Conservation (phyloP, 2,888 invertebrate genomes). For the Heliothis peltigera region DNA sequence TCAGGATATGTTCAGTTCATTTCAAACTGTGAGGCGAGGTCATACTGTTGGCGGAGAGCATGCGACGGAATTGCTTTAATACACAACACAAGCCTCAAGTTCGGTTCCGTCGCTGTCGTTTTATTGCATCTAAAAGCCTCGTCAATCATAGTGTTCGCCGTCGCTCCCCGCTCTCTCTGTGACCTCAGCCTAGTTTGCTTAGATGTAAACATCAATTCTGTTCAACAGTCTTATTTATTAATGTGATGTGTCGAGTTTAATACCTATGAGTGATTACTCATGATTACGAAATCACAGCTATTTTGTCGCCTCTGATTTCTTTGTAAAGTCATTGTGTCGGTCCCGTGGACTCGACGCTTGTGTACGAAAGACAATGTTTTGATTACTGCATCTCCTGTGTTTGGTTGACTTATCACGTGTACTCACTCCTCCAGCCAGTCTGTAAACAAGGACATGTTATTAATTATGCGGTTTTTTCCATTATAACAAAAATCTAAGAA, state of each 20-base stretch:
- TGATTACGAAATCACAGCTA: conserved; percentile 79
- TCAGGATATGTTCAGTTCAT: conserved; percentile 81
- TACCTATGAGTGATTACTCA: conserved; percentile 58
- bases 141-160: conserved; percentile 45
- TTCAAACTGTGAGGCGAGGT: conserved; percentile 69
- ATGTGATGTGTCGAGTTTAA: conserved; percentile 62
- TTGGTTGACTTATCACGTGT: conserved; percentile 95
- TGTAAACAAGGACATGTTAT: conserved; percentile 87
- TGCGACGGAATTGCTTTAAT: conserved; percentile 17
- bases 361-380: conserved; percentile 69
- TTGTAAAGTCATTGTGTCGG: conserved; percentile 66
- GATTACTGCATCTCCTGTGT: conserved; percentile 72
- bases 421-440: conserved; percentile 98
- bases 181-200: conserved; percentile 65
- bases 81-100: conserved; percentile 25
- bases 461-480: conserved; percentile 33
- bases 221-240: conserved; percentile 85
- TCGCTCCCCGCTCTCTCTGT: conserved; percentile 34
- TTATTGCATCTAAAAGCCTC: conserved; percentile 34
- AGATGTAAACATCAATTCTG: conserved; percentile 87
- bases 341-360: conserved; percentile 63
- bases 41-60: conserved; percentile 23
- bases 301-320: conserved; percentile 69
- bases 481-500: not conserved
- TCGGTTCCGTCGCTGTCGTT: conserved; percentile 18